Base-by-base conservation (phyloP, 2,888 invertebrate genomes). In the Acanthosepion esculentum region DNA sequence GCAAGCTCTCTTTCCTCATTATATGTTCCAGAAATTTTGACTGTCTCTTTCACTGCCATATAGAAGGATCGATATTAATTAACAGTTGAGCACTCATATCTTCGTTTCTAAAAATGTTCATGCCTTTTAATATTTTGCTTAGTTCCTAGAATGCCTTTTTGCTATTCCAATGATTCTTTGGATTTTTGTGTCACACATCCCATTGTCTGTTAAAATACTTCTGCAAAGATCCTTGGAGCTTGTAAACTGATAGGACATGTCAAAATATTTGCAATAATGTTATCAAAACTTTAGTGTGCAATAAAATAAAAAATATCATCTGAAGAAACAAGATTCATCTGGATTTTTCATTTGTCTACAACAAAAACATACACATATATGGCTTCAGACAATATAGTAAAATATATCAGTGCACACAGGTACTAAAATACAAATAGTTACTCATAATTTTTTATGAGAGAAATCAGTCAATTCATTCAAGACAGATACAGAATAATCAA, bases 401-500 rank as follows among this genome's bases (percentile, higher is more conserved):
- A n/a, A 78, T 29, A 26, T 64, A 29, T 78, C 29, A 78, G 29
- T 78, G 29, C 78, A 78, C 78, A 78, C 26, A 78, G 78, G 78
- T 78, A 78, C 78, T 78, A 78, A 78, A 78, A 78, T n/a, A 78
- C 78, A 78, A 78, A 78, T 78, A 78, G 78, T 29, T 26, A 78
- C 29, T 29, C 78, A 78, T 78, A 78, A 78, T 18, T n/a, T 78
- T n/a, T 78, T 78, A 29, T 26, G 78, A 78, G 78, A 29, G n/a
- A n/a, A 78, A 78, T 78, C 78, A 78, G 78, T 78, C 78, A 78
- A 78, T 78, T 78, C 78, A n/a, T 78, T n/a, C 78, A 26, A 78
- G 78, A 78, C 78, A n/a, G 78, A 78, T 78, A n/a, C 78, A 78
- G 78, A 78, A 78, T 78, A 78, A 78, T 78, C 78, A 78, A 78